phyloP scores from a whole-genome alignment of 2,888 invertebrate genomes.

The Agrilus biguttatus region DNA sequence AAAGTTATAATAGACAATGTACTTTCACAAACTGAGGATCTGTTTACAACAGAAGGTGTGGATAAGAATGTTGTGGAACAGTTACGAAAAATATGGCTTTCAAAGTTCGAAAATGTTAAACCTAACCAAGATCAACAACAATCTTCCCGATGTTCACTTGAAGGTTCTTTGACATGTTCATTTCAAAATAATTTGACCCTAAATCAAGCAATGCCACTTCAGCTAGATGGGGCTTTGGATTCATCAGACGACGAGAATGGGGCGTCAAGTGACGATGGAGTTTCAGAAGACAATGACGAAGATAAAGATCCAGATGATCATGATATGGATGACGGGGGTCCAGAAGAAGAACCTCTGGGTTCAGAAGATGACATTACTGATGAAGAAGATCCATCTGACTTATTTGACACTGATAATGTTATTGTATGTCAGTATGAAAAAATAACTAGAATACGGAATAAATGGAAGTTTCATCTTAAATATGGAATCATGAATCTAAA shows the following conservation, averaged over 20 bases:
- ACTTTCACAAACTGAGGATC: too few relatives aligned
- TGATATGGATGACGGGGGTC: background rate
- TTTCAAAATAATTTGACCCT: too few relatives aligned
- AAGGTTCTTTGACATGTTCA: too few relatives aligned
- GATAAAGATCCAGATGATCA: constrained; percentile 2
- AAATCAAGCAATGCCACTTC: background rate
- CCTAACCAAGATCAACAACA: too few relatives aligned
- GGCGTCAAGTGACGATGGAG: background rate
- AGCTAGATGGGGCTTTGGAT: constrained; percentile 2
- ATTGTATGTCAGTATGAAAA: constrained; percentile 7
- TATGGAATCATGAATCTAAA: constrained; percentile 6
- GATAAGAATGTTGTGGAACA: too few relatives aligned
- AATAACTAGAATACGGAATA: constrained; percentile 4
- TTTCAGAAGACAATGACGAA: constrained; percentile 2
- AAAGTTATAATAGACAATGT: too few relatives aligned
- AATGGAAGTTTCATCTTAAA: constrained; percentile 7
- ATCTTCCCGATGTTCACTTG: too few relatives aligned
- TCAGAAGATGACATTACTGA: constrained; percentile 6
- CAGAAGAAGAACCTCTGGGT: constrained; percentile 3
- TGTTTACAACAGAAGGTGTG: too few relatives aligned
- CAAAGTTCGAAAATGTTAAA: too few relatives aligned
- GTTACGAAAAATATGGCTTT: too few relatives aligned
- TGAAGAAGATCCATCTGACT: constrained; percentile 5
- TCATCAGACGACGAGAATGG: constrained; percentile 3
- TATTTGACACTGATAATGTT: constrained; percentile 6